Conservation (phyloP, 2,888 invertebrate genomes). For the Venusia cambrica region DNA sequence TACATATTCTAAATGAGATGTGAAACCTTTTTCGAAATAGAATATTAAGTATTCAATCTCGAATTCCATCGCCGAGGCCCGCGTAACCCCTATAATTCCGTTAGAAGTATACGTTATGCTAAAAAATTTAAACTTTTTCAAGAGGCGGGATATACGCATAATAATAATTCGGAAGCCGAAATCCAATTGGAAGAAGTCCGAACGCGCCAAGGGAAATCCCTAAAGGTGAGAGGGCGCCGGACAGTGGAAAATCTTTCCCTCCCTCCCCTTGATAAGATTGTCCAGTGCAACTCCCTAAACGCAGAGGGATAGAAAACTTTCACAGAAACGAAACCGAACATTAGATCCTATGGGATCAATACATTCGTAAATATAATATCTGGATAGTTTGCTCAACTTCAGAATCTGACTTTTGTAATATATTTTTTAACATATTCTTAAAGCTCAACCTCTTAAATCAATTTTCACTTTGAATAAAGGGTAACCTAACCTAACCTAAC, state of each 20-base stretch:
- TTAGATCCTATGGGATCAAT: slow-evolving; percentile 74
- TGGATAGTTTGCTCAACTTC: slow-evolving; percentile 62
- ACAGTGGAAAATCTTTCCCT: slow-evolving; percentile 75
- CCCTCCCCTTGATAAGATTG: slow-evolving; percentile 75
- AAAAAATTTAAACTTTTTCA: slow-evolving; percentile 54
- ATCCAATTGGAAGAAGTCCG: slow-evolving; percentile 63
- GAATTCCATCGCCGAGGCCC: slow-evolving; percentile 36
- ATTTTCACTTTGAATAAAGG: slow-evolving; percentile 30
- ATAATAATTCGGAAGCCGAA: slow-evolving; percentile 73
- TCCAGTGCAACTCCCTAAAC: slow-evolving; percentile 79
- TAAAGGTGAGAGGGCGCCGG: slow-evolving; percentile 71
- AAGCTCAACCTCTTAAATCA: slow-evolving; percentile 32
- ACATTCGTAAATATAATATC: slow-evolving; percentile 76
- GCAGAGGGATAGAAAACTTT: slow-evolving; percentile 79
- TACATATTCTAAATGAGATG: slow-evolving; percentile 25
- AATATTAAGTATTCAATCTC: slow-evolving; percentile 42
- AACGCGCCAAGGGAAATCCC: slow-evolving; percentile 67
- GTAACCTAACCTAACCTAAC: no score
- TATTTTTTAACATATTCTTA: slow-evolving; percentile 52
- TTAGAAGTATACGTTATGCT: slow-evolving; percentile 28
- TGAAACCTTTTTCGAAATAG: slow-evolving; percentile 24
- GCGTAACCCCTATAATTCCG: slow-evolving; percentile 40
- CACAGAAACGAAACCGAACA: slow-evolving; percentile 75
- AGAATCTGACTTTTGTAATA: slow-evolving; percentile 47
- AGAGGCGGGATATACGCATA: slow-evolving; percentile 63